Conservation (phyloP, 2,888 invertebrate genomes). For the Thalpophila matura region DNA sequence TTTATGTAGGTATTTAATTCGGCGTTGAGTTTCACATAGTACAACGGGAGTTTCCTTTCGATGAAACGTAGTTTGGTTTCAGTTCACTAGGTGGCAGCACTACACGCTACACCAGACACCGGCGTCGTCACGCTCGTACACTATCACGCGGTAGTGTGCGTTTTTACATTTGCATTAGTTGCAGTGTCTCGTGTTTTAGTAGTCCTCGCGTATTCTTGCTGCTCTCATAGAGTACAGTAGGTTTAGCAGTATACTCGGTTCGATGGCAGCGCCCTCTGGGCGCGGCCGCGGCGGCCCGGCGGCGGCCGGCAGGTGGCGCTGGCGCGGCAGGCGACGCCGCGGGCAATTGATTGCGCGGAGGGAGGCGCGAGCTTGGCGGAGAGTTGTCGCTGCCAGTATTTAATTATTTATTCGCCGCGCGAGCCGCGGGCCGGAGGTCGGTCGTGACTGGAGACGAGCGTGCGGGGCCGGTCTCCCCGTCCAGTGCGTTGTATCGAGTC, state of each 20-base stretch:
- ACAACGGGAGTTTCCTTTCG: constrained; percentile 8
- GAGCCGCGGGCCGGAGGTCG: constrained; percentile 90
- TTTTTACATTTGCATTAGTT: no score
- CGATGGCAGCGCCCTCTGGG: constrained; percentile 50
- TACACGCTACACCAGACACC: background rate
- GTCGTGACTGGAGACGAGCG: constrained; percentile 79
- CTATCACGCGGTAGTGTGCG: no score
- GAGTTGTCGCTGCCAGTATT: constrained; percentile 66
- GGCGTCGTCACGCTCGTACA: no score
- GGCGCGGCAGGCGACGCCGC: constrained; percentile 47
- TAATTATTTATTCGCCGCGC: constrained; percentile 88
- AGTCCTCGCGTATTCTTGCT: background rate
- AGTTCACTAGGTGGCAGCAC: constrained; percentile 33
- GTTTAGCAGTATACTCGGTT: background rate
- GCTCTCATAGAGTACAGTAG: background rate
- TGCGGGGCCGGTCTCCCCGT: constrained; percentile 86
- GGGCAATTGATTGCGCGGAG: constrained; percentile 67
- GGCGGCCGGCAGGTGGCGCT: constrained; percentile 50
- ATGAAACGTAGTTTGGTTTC: background rate
- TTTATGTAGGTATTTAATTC: no score
- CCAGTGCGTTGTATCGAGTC: constrained; percentile 79
- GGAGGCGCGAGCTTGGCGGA: constrained; percentile 57
- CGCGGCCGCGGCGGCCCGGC: background rate
- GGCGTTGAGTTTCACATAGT: no score
- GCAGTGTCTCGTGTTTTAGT: background rate